Conservation (phyloP, 2,113 vertebrate genomes). For the Kryptolebias marmoratus region DNA sequence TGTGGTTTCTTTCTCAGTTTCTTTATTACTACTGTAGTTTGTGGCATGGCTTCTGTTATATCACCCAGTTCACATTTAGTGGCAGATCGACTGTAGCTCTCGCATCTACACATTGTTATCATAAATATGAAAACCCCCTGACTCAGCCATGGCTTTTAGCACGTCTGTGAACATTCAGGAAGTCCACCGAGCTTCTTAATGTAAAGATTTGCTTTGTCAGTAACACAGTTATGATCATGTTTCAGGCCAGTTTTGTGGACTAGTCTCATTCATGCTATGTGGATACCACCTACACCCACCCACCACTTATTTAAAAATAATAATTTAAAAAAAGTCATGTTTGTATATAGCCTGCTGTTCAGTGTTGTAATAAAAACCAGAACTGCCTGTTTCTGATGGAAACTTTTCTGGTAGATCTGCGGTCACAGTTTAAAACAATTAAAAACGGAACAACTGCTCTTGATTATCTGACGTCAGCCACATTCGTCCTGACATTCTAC, state of each 20-base stretch:
- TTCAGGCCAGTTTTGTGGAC: conserved; percentile 4
- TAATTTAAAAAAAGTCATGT: not conserved
- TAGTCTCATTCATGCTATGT: not conserved
- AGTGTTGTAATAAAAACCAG: not conserved
- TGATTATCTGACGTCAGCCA: not conserved
- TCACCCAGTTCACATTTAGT: conserved; percentile 42
- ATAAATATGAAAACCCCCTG: not conserved
- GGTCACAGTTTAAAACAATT: no score
- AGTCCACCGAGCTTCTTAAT: not conserved
- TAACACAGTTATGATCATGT: conserved; percentile 4
- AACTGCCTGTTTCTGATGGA: no score
- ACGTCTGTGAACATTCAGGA: not conserved
- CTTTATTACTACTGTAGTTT: not conserved
- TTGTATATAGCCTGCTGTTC: conserved; percentile 1
- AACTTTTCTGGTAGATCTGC: no score
- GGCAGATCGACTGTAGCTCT: no score
- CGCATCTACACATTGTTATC: not conserved
- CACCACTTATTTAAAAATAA: not conserved
- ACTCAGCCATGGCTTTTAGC: not conserved
- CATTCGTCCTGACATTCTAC: not conserved
- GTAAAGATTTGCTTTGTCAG: not conserved
- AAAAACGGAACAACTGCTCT: not conserved
- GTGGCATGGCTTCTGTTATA: not conserved
- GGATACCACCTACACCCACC: not conserved
- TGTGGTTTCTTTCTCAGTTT: not conserved